Evolutionary conservation across 2,888 invertebrate species (phyloP).

Genomic region (Sarcophaga variegata): DNA sequence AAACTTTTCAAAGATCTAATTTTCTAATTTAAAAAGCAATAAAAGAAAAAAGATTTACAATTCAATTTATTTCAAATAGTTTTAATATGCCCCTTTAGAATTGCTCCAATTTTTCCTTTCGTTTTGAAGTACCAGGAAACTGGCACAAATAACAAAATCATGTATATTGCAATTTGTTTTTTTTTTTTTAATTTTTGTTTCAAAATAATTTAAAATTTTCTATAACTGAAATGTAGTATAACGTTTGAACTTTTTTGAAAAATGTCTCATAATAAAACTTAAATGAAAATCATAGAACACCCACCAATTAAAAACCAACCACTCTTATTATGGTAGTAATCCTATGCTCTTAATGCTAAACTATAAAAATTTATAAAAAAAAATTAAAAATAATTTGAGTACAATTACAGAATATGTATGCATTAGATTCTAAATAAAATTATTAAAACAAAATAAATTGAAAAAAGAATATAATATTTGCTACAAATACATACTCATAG

Average conservation of each 20-base stretch:
- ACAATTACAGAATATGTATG: constrained; percentile 6
- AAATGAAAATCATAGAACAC: background rate
- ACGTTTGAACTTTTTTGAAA: background rate
- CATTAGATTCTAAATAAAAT: background rate
- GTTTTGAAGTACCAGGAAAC: too few species aligned
- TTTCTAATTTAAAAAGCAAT: too few species aligned
- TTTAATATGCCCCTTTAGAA: too few species aligned
- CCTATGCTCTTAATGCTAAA: background rate
- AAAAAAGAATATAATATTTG: constrained; percentile 22
- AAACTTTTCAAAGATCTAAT: too few species aligned
- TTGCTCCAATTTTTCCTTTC: too few species aligned
- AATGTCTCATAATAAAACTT: background rate
- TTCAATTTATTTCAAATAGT: too few species aligned
- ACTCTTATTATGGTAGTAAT: background rate
- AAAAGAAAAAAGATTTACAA: too few species aligned
- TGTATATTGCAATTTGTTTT: background rate
- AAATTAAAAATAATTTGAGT: background rate
- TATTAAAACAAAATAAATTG: background rate
- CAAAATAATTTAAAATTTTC: background rate
- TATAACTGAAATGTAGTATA: too few species aligned
- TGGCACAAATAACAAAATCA: too few species aligned
- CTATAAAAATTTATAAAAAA: background rate
- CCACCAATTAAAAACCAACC: background rate
- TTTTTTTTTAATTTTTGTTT: background rate
- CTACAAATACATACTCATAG: constrained; percentile 10